phyloP scores from a whole-genome alignment of 53 echinoderm and acorn worm species.

The Antedon mediterranea region DNA sequence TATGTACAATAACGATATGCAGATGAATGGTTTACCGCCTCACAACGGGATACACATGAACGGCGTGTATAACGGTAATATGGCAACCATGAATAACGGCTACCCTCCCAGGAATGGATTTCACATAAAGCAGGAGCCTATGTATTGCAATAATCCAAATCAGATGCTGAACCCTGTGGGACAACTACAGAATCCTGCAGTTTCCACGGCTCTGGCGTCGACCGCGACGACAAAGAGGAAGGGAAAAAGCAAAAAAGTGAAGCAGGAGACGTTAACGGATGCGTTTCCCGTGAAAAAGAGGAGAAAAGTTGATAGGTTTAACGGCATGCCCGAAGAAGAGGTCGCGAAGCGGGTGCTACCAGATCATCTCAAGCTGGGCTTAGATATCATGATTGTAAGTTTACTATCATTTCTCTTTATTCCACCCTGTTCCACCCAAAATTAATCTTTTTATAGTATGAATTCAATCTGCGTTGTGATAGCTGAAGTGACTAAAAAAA shows the following conservation, averaged over 20 bases:
- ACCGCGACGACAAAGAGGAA: constrained; percentile 12
- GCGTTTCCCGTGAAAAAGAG: constrained; percentile 92
- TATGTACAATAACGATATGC: not conserved
- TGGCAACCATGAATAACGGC: not conserved
- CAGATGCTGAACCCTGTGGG: not conserved
- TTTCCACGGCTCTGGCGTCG: not conserved
- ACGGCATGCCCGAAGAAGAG: constrained; percentile 94
- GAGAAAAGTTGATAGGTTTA: constrained; percentile 86
- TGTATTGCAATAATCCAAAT: not conserved
- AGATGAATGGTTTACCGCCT: not conserved
- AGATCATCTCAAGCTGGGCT: constrained; percentile 63
- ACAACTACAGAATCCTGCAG: not conserved
- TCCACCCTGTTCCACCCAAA: too few species aligned
- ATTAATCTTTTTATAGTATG: too few species aligned
- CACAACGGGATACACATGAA: not conserved
- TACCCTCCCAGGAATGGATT: not conserved
- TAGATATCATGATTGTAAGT: constrained; percentile 98
- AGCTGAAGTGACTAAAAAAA: too few species aligned
- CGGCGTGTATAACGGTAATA: not conserved
- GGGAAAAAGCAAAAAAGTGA: constrained; percentile 53
- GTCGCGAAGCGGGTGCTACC: constrained; percentile 84
- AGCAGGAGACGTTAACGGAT: constrained; percentile 80
- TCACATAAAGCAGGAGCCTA: not conserved
- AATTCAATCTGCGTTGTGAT: too few species aligned
- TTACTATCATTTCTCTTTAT: not conserved